phyloP scores from a whole-genome alignment of 2,113 vertebrate species.

The Stegostoma tigrinum region DNA sequence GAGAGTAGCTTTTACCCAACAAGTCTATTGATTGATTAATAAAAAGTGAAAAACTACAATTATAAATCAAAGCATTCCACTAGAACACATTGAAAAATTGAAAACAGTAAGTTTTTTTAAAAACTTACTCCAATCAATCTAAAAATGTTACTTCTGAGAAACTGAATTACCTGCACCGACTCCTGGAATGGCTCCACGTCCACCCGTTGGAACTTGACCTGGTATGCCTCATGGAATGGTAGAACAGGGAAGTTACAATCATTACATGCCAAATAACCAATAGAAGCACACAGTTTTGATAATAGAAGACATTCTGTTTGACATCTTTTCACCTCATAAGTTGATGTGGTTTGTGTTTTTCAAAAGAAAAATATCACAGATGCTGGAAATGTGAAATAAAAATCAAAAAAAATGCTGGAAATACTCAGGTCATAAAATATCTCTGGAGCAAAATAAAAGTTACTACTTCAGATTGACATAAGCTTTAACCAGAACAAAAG shows the following conservation, averaged over 20 bases:
- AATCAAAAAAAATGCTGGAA: background rate
- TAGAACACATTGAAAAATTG: too few species aligned
- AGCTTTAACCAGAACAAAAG: background rate
- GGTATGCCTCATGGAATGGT: background rate
- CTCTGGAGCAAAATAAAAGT: background rate
- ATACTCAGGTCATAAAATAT: background rate
- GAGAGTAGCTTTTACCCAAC: too few species aligned
- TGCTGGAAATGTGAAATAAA: background rate
- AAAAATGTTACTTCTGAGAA: background rate
- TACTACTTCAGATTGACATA: background rate
- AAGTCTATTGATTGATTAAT: too few species aligned
- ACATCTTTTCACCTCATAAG: background rate
- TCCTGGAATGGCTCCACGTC: background rate
- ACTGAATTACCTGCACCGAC: background rate
- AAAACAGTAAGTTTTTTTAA: background rate
- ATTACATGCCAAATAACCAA: background rate
- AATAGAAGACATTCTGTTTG: background rate
- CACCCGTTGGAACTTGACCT: background rate
- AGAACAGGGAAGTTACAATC: background rate
- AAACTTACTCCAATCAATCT: background rate
- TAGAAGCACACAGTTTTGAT: background rate
- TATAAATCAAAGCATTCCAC: too few species aligned
- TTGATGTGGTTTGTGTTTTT: background rate
- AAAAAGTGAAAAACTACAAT: too few species aligned
- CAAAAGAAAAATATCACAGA: background rate